Conservation (phyloP, 1,140 invertebrate genomes). For the Nomia melanderi region DNA sequence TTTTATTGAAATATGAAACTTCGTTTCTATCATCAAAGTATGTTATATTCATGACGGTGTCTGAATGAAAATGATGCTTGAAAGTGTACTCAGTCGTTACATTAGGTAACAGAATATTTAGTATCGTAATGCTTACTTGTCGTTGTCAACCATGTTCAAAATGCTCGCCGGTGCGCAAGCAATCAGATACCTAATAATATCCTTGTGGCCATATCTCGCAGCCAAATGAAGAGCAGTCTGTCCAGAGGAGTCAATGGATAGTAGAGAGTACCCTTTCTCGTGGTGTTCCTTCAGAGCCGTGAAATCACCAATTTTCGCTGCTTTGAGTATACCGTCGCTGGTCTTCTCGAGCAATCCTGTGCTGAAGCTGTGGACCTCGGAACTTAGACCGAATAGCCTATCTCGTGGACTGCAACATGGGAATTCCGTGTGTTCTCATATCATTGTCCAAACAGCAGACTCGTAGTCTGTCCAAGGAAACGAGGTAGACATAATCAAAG, state of each 20-base stretch:
- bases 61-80: too few species aligned
- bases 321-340: slow-evolving; percentile 90
- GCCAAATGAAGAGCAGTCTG: slow-evolving; percentile 95
- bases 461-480: too few species aligned
- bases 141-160: slow-evolving; percentile 93
- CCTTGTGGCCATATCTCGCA: slow-evolving; percentile 92
- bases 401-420: slow-evolving; percentile 74
- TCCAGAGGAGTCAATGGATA: slow-evolving; percentile 92
- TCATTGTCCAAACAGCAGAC: too few species aligned
- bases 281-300: slow-evolving; percentile 90
- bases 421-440: slow-evolving; percentile 6
- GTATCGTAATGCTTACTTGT: too few species aligned
- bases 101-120: too few species aligned
- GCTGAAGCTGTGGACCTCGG: slow-evolving; percentile 76
- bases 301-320: slow-evolving; percentile 89
- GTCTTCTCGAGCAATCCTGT: slow-evolving; percentile 88
- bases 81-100: too few species aligned
- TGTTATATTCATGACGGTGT: too few species aligned
- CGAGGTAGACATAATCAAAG: too few species aligned
- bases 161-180: slow-evolving; percentile 91
- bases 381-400: slow-evolving; percentile 75
- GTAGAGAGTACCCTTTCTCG: slow-evolving; percentile 90
- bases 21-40: too few species aligned
- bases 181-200: slow-evolving; percentile 94
- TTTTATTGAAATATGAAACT: too few species aligned